Conservation (phyloP, 1,140 invertebrate genomes). For the Drosophila insularis region DNA sequence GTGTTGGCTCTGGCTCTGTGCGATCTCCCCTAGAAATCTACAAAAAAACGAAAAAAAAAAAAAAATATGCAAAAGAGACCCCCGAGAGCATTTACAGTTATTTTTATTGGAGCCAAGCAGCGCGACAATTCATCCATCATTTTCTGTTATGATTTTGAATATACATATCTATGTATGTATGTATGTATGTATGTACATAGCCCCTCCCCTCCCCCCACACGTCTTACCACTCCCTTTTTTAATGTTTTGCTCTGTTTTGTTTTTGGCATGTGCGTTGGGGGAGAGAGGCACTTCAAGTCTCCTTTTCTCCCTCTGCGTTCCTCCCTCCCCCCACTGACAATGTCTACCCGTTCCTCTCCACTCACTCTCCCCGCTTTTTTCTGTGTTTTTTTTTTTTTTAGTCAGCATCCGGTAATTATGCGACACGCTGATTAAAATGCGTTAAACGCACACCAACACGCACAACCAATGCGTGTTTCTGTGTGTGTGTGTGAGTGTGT, state of each 20-base stretch:
- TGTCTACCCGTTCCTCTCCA: constrained; percentile 25
- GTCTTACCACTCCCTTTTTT: neutral
- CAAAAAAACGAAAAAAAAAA: neutral
- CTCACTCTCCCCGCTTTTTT: constrained; percentile 9
- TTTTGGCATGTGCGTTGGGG: constrained; percentile 43
- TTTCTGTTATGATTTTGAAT: constrained; percentile 78
- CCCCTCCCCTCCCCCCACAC: too few relatives aligned
- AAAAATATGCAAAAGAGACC: constrained; percentile 21
- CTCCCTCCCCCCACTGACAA: neutral
- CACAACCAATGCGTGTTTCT: neutral
- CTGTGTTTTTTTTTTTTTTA: neutral
- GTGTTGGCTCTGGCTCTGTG: constrained; percentile 19
- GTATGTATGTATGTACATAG: neutral
- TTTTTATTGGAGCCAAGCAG: constrained; percentile 80
- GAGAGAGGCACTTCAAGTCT: constrained; percentile 23
- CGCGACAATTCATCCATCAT: constrained; percentile 80
- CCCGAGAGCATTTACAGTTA: constrained; percentile 71
- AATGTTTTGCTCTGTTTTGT: constrained; percentile 1
- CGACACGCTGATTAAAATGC: constrained; percentile 80
- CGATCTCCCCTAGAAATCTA: constrained; percentile 72
- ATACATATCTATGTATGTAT: constrained; percentile 4
- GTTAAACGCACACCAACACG: constrained; percentile 56
- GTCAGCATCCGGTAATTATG: constrained; percentile 79
- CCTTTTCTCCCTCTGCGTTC: constrained; percentile 5
- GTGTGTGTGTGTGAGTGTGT: constrained; percentile 24